Conservation (phyloP, 1,140 invertebrate genomes). For the Diabrotica undecimpunctata region DNA sequence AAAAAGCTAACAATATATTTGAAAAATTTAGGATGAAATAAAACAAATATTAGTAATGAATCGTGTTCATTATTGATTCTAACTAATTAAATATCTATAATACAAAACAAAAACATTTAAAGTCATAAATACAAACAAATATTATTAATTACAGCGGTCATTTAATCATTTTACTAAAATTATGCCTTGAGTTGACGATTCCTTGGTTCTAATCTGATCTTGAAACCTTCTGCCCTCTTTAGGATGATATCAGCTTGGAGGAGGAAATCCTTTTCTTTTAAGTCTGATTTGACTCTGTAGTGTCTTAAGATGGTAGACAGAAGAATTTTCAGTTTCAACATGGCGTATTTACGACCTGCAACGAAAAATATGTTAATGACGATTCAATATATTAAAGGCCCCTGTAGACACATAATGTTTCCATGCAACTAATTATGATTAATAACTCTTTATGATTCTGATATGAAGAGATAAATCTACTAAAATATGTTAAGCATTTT, state of each 20-base stretch:
- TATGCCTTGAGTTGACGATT: slow-evolving; percentile 36
- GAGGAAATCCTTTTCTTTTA: slow-evolving; percentile 67
- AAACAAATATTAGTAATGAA: slow-evolving; percentile 15
- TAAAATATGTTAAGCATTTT: no score
- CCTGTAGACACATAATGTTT: no score
- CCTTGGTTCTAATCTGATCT: slow-evolving; percentile 65
- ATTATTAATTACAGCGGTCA: neutral
- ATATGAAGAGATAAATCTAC: no score
- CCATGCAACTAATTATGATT: no score
- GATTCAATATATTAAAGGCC: no score
- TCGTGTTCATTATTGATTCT: slow-evolving; percentile 18
- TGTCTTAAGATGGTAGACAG: slow-evolving; percentile 81
- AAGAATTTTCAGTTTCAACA: slow-evolving; percentile 74
- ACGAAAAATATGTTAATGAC: neutral
- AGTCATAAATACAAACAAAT: slow-evolving; percentile 1
- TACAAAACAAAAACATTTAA: slow-evolving; percentile 5
- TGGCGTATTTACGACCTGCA: slow-evolving; percentile 70
- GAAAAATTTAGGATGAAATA: neutral
- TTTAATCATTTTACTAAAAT: neutral
- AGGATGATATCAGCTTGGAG: slow-evolving; percentile 80
- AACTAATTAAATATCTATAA: slow-evolving; percentile 7
- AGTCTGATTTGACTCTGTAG: slow-evolving; percentile 66
- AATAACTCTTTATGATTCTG: no score
- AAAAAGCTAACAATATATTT: no score
- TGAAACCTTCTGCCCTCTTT: slow-evolving; percentile 75